phyloP scores from a whole-genome alignment of 1,140 invertebrate species.

The Nephila pilipes region DNA sequence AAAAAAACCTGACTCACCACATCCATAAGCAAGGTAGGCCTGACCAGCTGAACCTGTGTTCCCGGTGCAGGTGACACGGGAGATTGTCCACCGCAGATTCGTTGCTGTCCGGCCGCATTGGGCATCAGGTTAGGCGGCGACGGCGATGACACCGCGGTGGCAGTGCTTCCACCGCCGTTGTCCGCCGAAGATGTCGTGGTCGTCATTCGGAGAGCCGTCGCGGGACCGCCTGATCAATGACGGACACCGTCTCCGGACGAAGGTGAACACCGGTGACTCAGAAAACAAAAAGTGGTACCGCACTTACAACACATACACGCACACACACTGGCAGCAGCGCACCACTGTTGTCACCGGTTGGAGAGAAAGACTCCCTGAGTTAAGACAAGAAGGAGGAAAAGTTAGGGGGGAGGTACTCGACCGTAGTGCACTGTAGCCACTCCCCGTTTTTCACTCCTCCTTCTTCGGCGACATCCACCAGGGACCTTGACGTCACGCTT shows the following conservation, averaged over 20 bases:
- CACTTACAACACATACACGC: not conserved
- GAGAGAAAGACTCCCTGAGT: constrained; percentile 42
- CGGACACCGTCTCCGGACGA: not conserved
- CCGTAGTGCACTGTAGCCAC: constrained; percentile 35
- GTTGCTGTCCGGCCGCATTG: constrained; percentile 44
- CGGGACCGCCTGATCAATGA: not conserved
- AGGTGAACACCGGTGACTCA: not conserved
- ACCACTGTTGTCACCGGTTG: constrained; percentile 29
- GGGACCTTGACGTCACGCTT: constrained; percentile 69
- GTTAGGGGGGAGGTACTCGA: constrained; percentile 57
- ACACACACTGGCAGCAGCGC: not conserved
- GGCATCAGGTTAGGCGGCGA: constrained; percentile 56
- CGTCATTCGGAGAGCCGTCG: constrained; percentile 48
- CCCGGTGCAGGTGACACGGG: constrained; percentile 29
- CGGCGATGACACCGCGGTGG: constrained; percentile 30
- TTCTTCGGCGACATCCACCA: constrained; percentile 65
- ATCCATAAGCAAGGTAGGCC: constrained; percentile 62
- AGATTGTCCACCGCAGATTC: constrained; percentile 2
- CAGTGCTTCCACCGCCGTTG: constrained; percentile 25
- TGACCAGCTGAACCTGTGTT: constrained; percentile 44
- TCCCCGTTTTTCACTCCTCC: constrained; percentile 70
- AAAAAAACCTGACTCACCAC: constrained; percentile 60
- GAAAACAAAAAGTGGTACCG: not conserved
- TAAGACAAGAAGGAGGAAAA: constrained; percentile 58
- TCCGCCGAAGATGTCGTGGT: constrained; percentile 64